Base-by-base conservation (phyloP, 2,888 invertebrate species). In the Tenthredo scrophulariae region DNA sequence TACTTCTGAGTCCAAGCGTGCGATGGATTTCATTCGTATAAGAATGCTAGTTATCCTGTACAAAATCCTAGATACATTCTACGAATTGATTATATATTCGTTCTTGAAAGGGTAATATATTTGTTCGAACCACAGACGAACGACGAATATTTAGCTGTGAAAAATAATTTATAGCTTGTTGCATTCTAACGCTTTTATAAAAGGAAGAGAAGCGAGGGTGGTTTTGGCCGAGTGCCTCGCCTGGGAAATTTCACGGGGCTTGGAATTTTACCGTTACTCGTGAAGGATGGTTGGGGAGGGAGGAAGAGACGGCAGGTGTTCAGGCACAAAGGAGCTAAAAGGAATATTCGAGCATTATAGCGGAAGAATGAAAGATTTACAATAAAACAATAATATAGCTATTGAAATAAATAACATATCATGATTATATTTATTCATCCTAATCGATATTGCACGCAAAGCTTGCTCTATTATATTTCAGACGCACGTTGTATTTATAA, bases 271-370 rank as follows among this genome's bases (percentile, higher is more conserved):
- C 89, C 88, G 89, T 91, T 90, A 91, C 88, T 89, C 87, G 82
- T 40, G 80, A 84, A 86, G 86, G 87, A 88, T 87, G 88, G 84
- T 77, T 89, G 90, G 89, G 88, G 90, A 89, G 90, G 90, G 89
- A 89, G 88, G 88, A 74, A 62, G 85, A 67, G 43, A 89, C 88
- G 89, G 90, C 91, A 91, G 91, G 91, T 91, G 91, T 91, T 91
- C 91, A 79, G 87, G 89, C 89, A 91, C 90, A 91, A 91, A 91
- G 91, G 91, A 90, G 90, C 89, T 88, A 87, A 90, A 90, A 90
- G 88, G 90, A 91, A 90, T 91, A 70, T 62, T 62, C 62, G 62
- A 58, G 62, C 80, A 22, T 50, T 37, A 33, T 9, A 40, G 80
- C 80, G n/a, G 22, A 58, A 80, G 22, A 58, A 37, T 22, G 10